A percentile compares a stretch with the other conserved stretches of the same genome.
phyloP scores from a whole-genome alignment of 2,113 vertebrate genomes.

The Pionites leucogaster region DNA sequence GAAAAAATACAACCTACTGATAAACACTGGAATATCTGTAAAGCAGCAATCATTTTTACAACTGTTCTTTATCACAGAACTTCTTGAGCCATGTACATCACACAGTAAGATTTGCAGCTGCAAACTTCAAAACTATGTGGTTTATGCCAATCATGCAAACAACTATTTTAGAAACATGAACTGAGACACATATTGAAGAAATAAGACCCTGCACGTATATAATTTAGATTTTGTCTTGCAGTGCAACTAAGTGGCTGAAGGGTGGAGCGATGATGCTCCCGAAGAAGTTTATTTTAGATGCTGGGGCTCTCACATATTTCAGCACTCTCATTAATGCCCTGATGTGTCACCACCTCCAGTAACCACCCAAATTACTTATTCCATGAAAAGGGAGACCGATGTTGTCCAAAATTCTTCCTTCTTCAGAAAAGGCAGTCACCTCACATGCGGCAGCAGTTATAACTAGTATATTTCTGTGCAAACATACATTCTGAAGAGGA shows the following conservation, averaged over 20 bases:
- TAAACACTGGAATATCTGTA: not conserved
- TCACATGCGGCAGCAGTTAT: not conserved
- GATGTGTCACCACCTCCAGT: not conserved
- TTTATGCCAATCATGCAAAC: not conserved
- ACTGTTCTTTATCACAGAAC: not conserved
- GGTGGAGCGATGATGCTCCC: not conserved
- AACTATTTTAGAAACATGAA: constrained; percentile 1
- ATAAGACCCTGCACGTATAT: not conserved
- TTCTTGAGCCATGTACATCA: not conserved
- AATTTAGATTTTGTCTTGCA: not conserved
- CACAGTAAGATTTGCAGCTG: not conserved
- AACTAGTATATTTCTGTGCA: not conserved
- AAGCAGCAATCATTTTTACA: not conserved
- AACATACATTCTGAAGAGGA: not conserved
- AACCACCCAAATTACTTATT: not conserved
- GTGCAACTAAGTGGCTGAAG: not conserved
- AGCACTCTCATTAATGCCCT: not conserved
- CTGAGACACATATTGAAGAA: not conserved
- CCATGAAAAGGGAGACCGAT: not conserved
- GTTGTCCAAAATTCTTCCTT: not conserved
- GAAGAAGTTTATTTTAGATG: not conserved
- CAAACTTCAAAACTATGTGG: not conserved
- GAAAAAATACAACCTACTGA: not conserved
- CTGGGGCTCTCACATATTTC: not conserved
- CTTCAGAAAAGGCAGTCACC: not conserved